Conservation (phyloP, 2,113 vertebrate genomes). For the Regulus satrapa region DNA sequence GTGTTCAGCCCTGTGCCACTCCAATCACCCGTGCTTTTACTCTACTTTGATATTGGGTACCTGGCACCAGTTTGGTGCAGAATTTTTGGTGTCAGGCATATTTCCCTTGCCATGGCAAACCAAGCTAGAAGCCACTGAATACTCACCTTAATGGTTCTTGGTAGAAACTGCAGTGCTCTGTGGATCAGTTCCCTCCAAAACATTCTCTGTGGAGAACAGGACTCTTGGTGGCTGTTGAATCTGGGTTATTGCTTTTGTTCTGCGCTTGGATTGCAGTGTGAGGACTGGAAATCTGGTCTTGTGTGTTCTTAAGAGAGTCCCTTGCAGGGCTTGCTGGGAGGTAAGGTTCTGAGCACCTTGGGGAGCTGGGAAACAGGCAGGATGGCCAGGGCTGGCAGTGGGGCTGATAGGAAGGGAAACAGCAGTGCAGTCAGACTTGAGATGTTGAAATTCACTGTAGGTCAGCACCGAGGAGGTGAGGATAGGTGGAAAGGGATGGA, state of each 20-base stretch:
- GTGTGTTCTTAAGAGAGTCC: not conserved
- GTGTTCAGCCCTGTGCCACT: not conserved
- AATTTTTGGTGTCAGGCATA: not conserved
- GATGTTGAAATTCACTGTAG: not conserved
- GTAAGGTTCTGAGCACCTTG: not conserved
- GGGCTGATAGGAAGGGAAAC: not conserved
- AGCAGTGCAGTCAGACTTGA: not conserved
- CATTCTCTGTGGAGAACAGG: accelerated
- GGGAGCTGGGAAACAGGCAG: not conserved
- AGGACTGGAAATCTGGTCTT: not conserved
- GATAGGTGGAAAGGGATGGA: not conserved
- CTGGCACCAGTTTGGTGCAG: not conserved
- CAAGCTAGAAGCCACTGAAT: not conserved
- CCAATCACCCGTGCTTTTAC: not conserved
- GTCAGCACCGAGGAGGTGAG: accelerated
- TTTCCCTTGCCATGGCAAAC: not conserved
- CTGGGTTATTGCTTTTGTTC: not conserved
- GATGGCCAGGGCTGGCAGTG: not conserved
- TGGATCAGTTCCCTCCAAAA: not conserved
- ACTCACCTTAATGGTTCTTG: not conserved
- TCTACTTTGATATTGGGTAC: not conserved
- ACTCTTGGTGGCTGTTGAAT: not conserved
- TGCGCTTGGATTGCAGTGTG: not conserved
- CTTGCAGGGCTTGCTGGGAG: not conserved
- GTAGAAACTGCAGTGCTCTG: not conserved